phyloP scores from a whole-genome alignment of 2,888 invertebrate species.

The Polietes domitor region DNA sequence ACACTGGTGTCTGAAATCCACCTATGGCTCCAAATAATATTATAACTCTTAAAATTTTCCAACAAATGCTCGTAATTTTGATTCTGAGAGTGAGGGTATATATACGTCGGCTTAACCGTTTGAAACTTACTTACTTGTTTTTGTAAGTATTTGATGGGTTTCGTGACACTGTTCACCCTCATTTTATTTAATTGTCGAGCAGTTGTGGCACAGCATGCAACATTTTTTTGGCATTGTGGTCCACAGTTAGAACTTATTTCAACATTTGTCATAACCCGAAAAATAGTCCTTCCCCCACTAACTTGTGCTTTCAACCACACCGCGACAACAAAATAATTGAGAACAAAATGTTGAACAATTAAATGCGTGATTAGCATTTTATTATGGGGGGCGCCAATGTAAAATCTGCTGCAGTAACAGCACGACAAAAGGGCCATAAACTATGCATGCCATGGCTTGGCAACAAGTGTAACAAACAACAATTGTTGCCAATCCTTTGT shows the following conservation, averaged over 20 bases:
- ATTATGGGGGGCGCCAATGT: not conserved
- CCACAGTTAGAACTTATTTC: not conserved
- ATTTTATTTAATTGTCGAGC: too few relatives aligned
- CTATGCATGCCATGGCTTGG: not conserved
- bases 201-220: not conserved
- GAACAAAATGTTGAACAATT: constrained; percentile 26
- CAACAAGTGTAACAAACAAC: not conserved
- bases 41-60: too few relatives aligned
- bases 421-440: not conserved
- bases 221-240: not conserved
- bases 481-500: not conserved
- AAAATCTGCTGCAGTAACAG: not conserved
- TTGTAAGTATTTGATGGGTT: too few relatives aligned
- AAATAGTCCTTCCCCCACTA: too few relatives aligned
- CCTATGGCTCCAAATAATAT: too few relatives aligned
- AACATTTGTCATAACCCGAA: constrained; percentile 9
- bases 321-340: constrained; percentile 2
- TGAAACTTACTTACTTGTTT: too few relatives aligned
- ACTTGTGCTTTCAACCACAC: too few relatives aligned
- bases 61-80: too few relatives aligned
- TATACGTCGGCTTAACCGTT: too few relatives aligned
- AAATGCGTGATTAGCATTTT: constrained; percentile 28
- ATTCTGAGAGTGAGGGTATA: too few relatives aligned
- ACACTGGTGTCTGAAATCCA: too few relatives aligned
- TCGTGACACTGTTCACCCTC: too few relatives aligned